These are phyloP conservation scores for Onychorhynchus coronatus DNA, from an alignment of 2,113 vertebrate genomes.

Conservation along the genomic window DNA sequence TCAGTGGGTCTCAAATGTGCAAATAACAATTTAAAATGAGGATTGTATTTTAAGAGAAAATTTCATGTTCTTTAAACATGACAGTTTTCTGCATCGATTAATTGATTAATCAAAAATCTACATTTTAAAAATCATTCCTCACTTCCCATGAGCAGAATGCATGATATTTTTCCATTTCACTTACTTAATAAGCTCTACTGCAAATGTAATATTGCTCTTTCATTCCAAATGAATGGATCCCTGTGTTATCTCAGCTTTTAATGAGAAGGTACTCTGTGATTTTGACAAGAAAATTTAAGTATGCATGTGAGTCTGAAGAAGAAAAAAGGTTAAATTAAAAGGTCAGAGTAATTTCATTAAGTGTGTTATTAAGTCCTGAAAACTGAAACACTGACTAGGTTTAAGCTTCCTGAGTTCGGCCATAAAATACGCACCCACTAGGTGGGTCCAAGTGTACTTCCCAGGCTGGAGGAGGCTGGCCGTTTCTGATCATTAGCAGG, in stretches of 20 bases:
- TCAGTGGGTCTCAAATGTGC: background rate
- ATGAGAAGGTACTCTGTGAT: background rate
- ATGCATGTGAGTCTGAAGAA: background rate
- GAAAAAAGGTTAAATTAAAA: background rate
- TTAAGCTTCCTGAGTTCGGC: background rate
- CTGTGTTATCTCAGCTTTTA: background rate
- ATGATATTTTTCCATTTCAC: background rate
- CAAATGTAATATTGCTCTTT: background rate
- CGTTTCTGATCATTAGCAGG: background rate
- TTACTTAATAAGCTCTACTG: background rate
- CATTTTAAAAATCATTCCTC: background rate
- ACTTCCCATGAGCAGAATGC: background rate
- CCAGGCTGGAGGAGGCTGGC: background rate
- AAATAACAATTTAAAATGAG: constrained; percentile 11
- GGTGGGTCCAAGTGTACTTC: background rate
- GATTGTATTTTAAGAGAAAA: constrained; percentile 10
- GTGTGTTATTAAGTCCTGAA: background rate
- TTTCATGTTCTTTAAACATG: constrained; percentile 25
- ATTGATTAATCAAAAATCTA: constrained; percentile 19
- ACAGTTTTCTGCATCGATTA: constrained; percentile 21
- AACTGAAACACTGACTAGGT: background rate
- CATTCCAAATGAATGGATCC: background rate
- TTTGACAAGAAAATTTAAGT: background rate
- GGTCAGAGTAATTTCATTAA: background rate
- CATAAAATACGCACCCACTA: background rate